These are phyloP conservation scores for Tricholaema leucomelas DNA, from an alignment of 2,113 vertebrate species.

Conservation along the genomic window DNA sequence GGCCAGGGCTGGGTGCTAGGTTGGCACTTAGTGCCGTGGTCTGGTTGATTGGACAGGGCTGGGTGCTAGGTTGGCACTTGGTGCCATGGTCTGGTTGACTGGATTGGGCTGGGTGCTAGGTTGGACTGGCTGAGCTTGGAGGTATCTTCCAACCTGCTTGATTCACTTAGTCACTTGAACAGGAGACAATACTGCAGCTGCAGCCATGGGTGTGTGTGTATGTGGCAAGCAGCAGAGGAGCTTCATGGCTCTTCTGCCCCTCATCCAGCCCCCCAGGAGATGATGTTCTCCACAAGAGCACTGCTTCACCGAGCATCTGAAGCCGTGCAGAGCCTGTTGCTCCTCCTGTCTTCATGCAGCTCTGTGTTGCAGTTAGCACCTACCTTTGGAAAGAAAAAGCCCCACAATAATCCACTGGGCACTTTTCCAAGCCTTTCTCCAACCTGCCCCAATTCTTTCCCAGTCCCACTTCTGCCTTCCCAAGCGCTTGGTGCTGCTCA, in stretches of 20 bases:
- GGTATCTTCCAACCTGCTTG: too few species aligned
- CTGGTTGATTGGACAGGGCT: too few species aligned
- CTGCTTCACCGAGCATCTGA: neutral
- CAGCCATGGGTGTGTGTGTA: neutral
- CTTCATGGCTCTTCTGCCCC: neutral
- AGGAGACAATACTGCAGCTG: neutral
- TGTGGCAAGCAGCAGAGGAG: fast-evolving
- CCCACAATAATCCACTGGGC: neutral
- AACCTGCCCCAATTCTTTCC: neutral
- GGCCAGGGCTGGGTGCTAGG: too few species aligned
- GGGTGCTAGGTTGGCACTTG: too few species aligned
- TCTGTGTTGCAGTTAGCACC: neutral
- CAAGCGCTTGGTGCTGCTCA: neutral
- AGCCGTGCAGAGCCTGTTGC: neutral
- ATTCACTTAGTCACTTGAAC: too few species aligned
- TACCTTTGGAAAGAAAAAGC: neutral
- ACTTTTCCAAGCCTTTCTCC: neutral
- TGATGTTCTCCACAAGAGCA: neutral
- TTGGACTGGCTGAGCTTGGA: too few species aligned
- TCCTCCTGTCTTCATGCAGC: neutral
- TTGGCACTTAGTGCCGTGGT: too few species aligned
- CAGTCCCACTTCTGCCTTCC: neutral
- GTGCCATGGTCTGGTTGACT: too few species aligned
- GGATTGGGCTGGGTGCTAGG: too few species aligned
- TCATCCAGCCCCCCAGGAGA: fast-evolving